phyloP scores from a whole-genome alignment of 1,140 invertebrate species.

The Dryas iulia region DNA sequence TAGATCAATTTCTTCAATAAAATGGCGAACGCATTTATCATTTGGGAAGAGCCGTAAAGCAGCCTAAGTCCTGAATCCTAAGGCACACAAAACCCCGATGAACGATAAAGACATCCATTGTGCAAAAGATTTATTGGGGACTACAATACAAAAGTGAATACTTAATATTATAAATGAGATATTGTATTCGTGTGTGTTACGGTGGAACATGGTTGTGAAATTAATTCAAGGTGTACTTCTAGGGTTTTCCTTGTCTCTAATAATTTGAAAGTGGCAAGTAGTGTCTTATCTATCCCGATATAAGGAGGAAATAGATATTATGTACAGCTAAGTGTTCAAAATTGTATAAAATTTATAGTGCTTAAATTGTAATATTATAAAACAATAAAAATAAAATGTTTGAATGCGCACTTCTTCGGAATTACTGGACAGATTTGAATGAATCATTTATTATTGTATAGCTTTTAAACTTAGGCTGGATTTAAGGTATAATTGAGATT shows the following conservation, averaged over 20 bases:
- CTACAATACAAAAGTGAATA: constrained; percentile 25
- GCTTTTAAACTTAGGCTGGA: too few species aligned
- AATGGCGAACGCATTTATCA: constrained; percentile 41
- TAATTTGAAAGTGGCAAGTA: too few species aligned
- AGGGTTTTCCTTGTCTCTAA: constrained; percentile 41
- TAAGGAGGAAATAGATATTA: too few species aligned
- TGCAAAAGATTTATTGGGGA: constrained; percentile 45
- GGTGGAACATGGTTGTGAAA: constrained; percentile 19
- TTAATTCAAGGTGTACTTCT: constrained; percentile 41
- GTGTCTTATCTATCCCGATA: too few species aligned
- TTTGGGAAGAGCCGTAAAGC: constrained; percentile 39
- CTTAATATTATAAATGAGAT: neutral
- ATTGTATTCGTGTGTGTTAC: neutral
- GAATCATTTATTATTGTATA: too few species aligned
- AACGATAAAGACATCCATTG: constrained; percentile 37
- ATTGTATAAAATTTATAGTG: too few species aligned
- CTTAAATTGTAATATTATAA: too few species aligned
- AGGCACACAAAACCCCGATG: constrained; percentile 42
- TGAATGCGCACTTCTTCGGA: too few species aligned
- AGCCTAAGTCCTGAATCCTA: constrained; percentile 37
- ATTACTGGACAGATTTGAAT: too few species aligned
- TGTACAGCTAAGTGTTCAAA: too few species aligned
- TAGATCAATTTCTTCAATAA: constrained; percentile 33
- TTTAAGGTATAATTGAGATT: too few species aligned
- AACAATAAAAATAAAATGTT: too few species aligned